Evolutionary conservation across 2,797 vertebrate species (phyloP), one percentile per base, ranked within the genome.

Genomic region (Sebastes wilsoni): DNA sequence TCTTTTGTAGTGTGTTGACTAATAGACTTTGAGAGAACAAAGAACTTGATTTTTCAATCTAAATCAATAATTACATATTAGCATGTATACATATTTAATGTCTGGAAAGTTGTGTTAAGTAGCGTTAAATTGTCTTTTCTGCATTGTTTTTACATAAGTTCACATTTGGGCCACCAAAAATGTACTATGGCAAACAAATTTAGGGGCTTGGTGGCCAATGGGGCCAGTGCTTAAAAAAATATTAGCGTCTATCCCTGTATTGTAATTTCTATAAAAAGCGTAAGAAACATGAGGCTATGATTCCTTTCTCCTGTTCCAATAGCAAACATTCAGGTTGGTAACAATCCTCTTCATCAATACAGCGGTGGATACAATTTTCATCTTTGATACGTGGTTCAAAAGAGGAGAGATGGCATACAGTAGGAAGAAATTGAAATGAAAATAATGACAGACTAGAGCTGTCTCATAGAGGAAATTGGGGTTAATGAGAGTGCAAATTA

Each of bases 401-500:
- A 66, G 27, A 80, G 42, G 32, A 79, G 52, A 54, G 23, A 58
- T 62, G 74, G 36, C 58, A 72, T 55, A 38, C 49, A 16, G n/a
- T 61, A 59, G 36, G 59, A 20, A 84, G 27, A 70, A 70, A 80
- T 25, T 32, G 13, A 80, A 71, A 71, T 56, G 23, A 72, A 66
- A 55, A 59, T 82, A 78, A 83, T 75, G 49, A 77, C 66, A 60
- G 23, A 27, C 54, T 72, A 59, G 52, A 61, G 66, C 58, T 30
- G n/a, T 68, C 65, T 73, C 6, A 1, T 32, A 25, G 4, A 75
- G 27, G 71, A 78, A 85, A 87, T 80, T 75, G 66, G 60, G 67
- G 67, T 85, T 83, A 82, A 87, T 80, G 66, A 85, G 62, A 79
- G 66, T 66, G 52, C 38, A 65, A 66, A 80, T 81, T 54, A 75